These are phyloP conservation scores for Psettodes erumei DNA, from an alignment of 2,113 vertebrate genomes.

Conservation along the genomic window DNA sequence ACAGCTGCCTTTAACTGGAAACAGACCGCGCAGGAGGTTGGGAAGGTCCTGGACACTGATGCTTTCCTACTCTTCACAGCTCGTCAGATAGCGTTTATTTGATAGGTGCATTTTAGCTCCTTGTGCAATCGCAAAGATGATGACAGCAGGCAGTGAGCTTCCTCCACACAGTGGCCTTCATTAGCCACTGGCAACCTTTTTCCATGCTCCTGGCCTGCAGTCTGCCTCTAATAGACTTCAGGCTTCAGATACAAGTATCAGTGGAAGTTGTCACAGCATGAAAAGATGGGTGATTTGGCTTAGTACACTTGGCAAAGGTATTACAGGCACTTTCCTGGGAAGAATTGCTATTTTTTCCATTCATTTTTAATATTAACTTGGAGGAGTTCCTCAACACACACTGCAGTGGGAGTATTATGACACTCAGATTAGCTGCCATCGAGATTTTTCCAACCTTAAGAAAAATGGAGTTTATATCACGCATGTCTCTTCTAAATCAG, in stretches of 20 bases:
- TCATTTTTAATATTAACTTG: slow-evolving; percentile 60
- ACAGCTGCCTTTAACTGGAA: slow-evolving; percentile 71
- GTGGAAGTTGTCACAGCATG: slow-evolving; percentile 69
- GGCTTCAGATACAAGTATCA: slow-evolving; percentile 65
- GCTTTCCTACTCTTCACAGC: slow-evolving; percentile 49
- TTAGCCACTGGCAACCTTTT: slow-evolving; percentile 54
- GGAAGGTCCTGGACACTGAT: slow-evolving; percentile 34
- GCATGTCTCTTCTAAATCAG: slow-evolving; percentile 28
- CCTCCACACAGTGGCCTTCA: slow-evolving; percentile 54
- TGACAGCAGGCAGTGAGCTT: slow-evolving; percentile 58
- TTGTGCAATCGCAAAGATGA: slow-evolving; percentile 59
- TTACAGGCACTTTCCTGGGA: slow-evolving; percentile 52
- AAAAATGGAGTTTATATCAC: slow-evolving; percentile 7
- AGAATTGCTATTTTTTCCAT: slow-evolving; percentile 54
- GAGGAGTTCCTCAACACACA: slow-evolving; percentile 13
- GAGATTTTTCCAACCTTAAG: slow-evolving; percentile 37
- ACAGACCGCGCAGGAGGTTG: slow-evolving; percentile 40
- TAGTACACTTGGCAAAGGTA: slow-evolving; percentile 55
- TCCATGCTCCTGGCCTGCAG: slow-evolving; percentile 50
- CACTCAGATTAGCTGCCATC: slow-evolving; percentile 33
- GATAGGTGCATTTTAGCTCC: slow-evolving; percentile 54
- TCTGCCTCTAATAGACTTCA: slow-evolving; percentile 66
- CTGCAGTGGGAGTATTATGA: slow-evolving; percentile 46
- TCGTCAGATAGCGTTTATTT: slow-evolving; percentile 72
- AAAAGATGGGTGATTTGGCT: slow-evolving; percentile 63